Conservation (phyloP, 2,888 invertebrate genomes). For the Protophormia terraenovae region DNA sequence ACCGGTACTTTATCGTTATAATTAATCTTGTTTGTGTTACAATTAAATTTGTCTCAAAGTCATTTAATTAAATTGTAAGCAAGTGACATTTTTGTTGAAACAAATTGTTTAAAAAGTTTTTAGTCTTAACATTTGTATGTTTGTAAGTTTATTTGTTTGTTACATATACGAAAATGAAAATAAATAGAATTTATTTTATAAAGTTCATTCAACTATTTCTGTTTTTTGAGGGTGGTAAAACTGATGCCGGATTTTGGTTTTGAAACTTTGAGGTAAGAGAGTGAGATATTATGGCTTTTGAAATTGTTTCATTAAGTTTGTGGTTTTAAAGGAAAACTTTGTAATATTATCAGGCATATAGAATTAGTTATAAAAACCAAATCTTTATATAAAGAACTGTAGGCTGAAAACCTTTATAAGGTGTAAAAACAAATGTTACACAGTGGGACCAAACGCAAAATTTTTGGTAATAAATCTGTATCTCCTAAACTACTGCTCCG, state of each 20-base stretch:
- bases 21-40: slow-evolving; percentile 47
- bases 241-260: neutral
- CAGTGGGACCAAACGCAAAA: no score
- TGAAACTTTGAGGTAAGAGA: neutral
- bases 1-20: neutral
- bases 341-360: no score
- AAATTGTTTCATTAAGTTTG: neutral
- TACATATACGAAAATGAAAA: no score
- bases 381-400: no score
- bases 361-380: no score
- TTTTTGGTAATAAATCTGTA: no score
- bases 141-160: no score
- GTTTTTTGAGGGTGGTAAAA: neutral
- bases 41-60: slow-evolving; percentile 51
- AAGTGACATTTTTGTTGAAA: slow-evolving; percentile 42
- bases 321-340: neutral
- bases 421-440: no score
- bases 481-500: no score
- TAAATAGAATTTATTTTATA: slow-evolving; percentile 7
- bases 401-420: no score
- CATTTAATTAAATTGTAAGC: slow-evolving; percentile 39
- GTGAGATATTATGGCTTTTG: neutral
- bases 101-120: slow-evolving; percentile 35
- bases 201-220: neutral
- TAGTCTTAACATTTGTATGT: slow-evolving; percentile 18